Conservation (phyloP, 2,113 vertebrate species). For the Silurus asotus region DNA sequence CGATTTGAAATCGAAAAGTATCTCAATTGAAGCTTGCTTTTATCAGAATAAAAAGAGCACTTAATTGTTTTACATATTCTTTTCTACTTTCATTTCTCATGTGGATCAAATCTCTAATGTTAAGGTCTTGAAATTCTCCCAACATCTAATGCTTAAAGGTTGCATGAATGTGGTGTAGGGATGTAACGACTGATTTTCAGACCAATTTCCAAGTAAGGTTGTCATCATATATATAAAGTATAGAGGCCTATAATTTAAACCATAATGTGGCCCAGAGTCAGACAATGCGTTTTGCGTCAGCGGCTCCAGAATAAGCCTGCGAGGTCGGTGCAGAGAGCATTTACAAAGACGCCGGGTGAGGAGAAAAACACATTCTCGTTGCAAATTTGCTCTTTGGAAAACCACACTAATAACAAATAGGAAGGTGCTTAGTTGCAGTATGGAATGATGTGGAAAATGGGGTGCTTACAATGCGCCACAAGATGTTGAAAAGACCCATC, state of each 20-base stretch:
- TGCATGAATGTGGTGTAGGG: constrained; percentile 24
- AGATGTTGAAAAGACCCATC: constrained; percentile 43
- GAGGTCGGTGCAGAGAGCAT: constrained; percentile 48
- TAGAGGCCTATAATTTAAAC: constrained; percentile 57
- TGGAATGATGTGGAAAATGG: constrained; percentile 48
- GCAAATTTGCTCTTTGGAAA: constrained; percentile 40
- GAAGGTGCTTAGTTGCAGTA: constrained; percentile 53
- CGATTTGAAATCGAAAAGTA: neutral
- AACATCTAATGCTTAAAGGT: constrained; percentile 1
- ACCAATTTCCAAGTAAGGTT: constrained; percentile 56
- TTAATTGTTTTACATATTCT: neutral
- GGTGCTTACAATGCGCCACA: constrained; percentile 51
- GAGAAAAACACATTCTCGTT: constrained; percentile 35
- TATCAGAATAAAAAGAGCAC: neutral
- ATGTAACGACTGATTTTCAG: constrained; percentile 55
- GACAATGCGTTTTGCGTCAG: constrained; percentile 48
- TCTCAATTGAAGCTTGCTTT: neutral
- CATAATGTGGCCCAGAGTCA: constrained; percentile 48
- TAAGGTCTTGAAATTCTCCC: neutral
- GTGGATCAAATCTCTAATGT: neutral
- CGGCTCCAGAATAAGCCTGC: constrained; percentile 46
- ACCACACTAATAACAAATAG: constrained; percentile 33
- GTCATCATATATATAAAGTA: constrained; percentile 49
- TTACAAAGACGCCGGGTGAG: constrained; percentile 30
- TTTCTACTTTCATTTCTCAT: neutral